Percentiles rank a stretch among this genome's conserved stretches.
These are phyloP conservation scores for Drosophila biarmipes DNA, from an alignment of 1,140 invertebrate genomes.

Conservation along the genomic window DNA sequence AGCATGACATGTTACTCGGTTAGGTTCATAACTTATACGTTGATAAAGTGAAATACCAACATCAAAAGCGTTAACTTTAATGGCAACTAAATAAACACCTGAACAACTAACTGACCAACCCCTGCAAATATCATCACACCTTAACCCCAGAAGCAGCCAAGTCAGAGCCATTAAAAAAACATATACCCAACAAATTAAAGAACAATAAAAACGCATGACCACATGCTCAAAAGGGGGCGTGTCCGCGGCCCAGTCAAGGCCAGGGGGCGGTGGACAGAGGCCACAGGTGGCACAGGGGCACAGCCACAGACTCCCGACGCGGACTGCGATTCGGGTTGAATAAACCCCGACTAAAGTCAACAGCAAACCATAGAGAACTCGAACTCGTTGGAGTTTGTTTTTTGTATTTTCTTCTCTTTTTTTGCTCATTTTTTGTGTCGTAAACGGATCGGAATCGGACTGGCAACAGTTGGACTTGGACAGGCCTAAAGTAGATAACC, in stretches of 20 bases:
- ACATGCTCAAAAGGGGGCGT: constrained; percentile 27
- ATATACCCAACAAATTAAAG: constrained; percentile 44
- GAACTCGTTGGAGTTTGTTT: constrained; percentile 54
- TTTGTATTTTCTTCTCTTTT: constrained; percentile 40
- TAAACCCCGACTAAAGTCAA: constrained; percentile 59
- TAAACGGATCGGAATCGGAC: constrained; percentile 44
- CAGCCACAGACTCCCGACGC: constrained; percentile 27
- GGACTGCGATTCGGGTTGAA: constrained; percentile 59
- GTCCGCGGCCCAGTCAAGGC: constrained; percentile 12
- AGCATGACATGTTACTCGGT: not conserved
- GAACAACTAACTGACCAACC: constrained; percentile 10
- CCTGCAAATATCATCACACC: constrained; percentile 39
- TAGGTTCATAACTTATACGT: not conserved
- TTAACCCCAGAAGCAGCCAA: constrained; percentile 10
- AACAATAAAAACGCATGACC: constrained; percentile 46
- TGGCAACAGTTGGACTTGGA: constrained; percentile 66
- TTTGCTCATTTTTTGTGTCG: constrained; percentile 31
- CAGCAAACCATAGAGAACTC: constrained; percentile 72
- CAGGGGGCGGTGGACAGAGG: constrained; percentile 21
- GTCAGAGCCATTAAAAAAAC: constrained; percentile 32
- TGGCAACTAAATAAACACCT: constrained; percentile 17
- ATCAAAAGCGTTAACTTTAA: not conserved
- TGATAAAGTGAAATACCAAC: not conserved
- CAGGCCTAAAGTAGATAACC: constrained; percentile 83
- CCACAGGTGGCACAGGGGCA: constrained; percentile 36